These are phyloP conservation scores for Cactoblastis cactorum DNA, from an alignment of 2,888 invertebrate species.

Conservation along the genomic window DNA sequence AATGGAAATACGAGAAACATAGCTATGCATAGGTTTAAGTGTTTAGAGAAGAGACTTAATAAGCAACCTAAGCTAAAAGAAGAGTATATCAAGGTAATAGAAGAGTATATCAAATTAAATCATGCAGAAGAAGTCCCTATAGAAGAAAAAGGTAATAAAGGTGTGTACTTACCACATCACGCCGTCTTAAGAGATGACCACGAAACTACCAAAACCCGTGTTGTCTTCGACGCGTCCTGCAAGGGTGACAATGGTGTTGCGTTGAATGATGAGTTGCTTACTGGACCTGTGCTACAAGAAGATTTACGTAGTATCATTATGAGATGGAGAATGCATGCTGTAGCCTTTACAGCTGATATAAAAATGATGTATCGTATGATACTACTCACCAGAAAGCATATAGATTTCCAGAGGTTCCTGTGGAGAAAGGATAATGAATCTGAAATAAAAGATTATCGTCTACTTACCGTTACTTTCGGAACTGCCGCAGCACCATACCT, in stretches of 20 bases:
- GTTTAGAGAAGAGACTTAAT: conserved; percentile 6
- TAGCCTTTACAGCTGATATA: background rate
- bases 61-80: conserved; percentile 5
- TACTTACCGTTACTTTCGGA: conserved; percentile 26
- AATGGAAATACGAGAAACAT: too few relatives aligned
- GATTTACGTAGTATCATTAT: conserved; percentile 12
- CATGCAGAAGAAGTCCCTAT: background rate
- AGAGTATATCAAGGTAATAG: conserved; percentile 3
- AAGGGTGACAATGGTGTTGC: conserved; percentile 14
- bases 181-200: conserved; percentile 6
- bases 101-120: background rate
- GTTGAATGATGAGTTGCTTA: conserved; percentile 16
- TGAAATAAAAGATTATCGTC: conserved; percentile 17
- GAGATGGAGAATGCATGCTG: conserved; percentile 8
- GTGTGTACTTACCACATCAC: conserved; percentile 26
- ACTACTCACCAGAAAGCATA: conserved; percentile 18
- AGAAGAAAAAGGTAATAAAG: background rate
- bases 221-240: conserved; percentile 17
- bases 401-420: conserved; percentile 23
- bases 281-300: conserved; percentile 17
- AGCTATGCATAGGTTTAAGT: background rate
- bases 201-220: conserved; percentile 13
- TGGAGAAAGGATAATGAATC: conserved; percentile 17
- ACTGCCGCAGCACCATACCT: conserved; percentile 26
- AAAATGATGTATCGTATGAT: conserved; percentile 18